phyloP scores from a whole-genome alignment of 2,113 vertebrate species.

The Glareola pratincola region DNA sequence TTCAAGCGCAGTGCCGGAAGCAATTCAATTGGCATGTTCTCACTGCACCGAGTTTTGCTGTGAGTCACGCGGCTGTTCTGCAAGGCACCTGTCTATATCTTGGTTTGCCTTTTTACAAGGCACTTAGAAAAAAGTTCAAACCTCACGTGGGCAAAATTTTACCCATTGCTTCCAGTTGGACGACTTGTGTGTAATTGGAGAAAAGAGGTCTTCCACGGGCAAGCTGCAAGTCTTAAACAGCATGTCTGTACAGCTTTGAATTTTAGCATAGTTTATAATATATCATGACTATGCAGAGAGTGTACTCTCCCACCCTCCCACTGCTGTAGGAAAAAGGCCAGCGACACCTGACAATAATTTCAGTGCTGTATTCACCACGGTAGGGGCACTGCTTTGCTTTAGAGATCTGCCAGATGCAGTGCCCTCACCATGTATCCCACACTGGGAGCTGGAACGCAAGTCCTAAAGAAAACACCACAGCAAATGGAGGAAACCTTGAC shows the following conservation, averaged over 20 bases:
- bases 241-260: background rate
- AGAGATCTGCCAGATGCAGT: background rate
- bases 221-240: background rate
- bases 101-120: background rate
- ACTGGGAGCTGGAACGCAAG: background rate
- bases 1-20: constrained; percentile 38
- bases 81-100: background rate
- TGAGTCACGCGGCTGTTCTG: background rate
- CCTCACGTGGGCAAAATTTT: background rate
- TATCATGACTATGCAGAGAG: fast-evolving
- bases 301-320: background rate
- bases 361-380: background rate
- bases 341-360: background rate
- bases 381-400: background rate
- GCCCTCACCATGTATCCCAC: background rate
- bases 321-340: background rate
- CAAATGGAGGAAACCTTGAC: background rate
- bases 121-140: background rate
- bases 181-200: background rate
- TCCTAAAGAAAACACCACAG: background rate
- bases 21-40: constrained; percentile 41
- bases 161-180: background rate
- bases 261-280: background rate
- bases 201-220: background rate
- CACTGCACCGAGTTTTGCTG: background rate